These are phyloP conservation scores for Daktulosphaira vitifoliae DNA, from an alignment of 1,140 invertebrate species.

Conservation along the genomic window DNA sequence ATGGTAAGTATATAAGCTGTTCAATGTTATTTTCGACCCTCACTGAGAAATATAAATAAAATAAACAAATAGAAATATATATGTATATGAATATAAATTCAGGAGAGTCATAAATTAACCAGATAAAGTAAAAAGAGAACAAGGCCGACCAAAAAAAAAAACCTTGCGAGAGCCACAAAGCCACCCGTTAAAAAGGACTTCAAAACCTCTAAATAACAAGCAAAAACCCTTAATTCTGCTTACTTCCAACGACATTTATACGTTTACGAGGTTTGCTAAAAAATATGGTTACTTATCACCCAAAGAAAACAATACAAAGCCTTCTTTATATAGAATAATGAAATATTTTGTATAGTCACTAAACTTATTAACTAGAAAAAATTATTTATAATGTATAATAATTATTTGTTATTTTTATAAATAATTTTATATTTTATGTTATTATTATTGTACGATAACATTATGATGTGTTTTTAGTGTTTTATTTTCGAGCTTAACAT, in stretches of 20 bases:
- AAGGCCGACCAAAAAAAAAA: slow-evolving; percentile 6
- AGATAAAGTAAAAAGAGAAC: slow-evolving; percentile 31
- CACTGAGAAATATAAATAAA: neutral
- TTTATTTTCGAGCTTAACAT: no score
- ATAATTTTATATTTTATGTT: no score
- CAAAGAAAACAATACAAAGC: neutral
- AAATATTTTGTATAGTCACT: no score
- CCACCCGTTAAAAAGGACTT: slow-evolving; percentile 31
- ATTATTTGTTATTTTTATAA: no score
- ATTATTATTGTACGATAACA: no score
- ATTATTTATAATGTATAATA: no score
- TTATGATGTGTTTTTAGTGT: no score
- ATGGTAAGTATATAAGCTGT: slow-evolving; percentile 3
- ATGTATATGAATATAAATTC: slow-evolving; percentile 28
- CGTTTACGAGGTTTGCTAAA: slow-evolving; percentile 13
- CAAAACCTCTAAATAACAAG: slow-evolving; percentile 33
- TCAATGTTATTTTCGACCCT: neutral
- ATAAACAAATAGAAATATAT: slow-evolving; percentile 31
- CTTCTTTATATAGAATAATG: slow-evolving; percentile 1
- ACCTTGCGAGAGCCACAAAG: slow-evolving; percentile 23
- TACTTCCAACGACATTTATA: slow-evolving; percentile 22
- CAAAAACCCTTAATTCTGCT: slow-evolving; percentile 32
- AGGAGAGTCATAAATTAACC: slow-evolving; percentile 29
- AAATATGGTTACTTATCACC: slow-evolving; percentile 31
- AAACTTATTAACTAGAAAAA: no score